Evolutionary conservation across 2,797 vertebrate species (phyloP).

Genomic region (Carduelis carduelis): DNA sequence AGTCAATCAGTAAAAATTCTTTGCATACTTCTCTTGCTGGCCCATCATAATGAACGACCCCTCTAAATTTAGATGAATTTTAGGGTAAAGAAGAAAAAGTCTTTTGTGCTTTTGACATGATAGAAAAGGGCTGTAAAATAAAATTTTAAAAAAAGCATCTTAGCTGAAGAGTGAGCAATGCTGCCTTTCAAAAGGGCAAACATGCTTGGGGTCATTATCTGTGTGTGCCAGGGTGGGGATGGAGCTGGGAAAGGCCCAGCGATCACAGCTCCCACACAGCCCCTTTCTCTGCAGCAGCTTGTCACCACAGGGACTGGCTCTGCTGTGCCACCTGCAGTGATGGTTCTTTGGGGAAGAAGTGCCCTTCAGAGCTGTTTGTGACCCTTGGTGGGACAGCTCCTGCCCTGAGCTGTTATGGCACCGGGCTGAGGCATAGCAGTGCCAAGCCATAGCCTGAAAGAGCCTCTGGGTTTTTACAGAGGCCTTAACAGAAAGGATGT

Average conservation of each 20-base stretch:
- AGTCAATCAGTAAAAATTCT: constrained; percentile 45
- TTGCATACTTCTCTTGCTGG: constrained; percentile 17
- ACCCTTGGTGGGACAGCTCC: not conserved
- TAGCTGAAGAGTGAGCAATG: not conserved
- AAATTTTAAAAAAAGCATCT: not conserved
- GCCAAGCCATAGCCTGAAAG: not conserved
- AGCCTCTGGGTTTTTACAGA: not conserved
- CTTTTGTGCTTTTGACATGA: constrained; percentile 9
- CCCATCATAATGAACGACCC: not conserved
- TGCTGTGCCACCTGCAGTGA: not conserved
- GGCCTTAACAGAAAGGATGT: not conserved
- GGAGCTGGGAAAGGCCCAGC: not conserved
- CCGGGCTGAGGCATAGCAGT: rapidly evolving
- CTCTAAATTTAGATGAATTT: constrained; percentile 38
- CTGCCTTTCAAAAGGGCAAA: not conserved
- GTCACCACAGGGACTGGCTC: not conserved
- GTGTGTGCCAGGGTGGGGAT: rapidly evolving
- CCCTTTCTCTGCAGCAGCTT: no score
- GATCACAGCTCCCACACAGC: not conserved
- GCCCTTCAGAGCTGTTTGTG: rapidly evolving
- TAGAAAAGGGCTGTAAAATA: not conserved
- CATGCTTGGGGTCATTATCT: not conserved
- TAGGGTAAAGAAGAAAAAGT: constrained; percentile 28
- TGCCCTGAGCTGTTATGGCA: not conserved
- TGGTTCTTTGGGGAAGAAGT: not conserved